phyloP scores from a whole-genome alignment of 2,888 invertebrate species.

The Charanyca ferruginea region DNA sequence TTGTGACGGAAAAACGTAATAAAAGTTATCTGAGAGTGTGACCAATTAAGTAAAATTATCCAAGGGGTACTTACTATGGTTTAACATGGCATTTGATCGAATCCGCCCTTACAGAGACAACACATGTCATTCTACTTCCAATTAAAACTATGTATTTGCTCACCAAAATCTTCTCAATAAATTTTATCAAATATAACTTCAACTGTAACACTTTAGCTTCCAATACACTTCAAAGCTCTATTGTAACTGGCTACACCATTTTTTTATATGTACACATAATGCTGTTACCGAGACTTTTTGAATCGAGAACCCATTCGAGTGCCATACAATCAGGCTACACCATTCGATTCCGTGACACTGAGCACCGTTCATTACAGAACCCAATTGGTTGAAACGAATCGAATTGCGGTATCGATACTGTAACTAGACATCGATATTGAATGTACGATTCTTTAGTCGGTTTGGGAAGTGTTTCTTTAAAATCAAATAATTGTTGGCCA shows the following conservation, averaged over 20 bases:
- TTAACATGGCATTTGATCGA: no score
- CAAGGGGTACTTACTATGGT: no score
- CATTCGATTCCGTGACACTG: slow-evolving; percentile 53
- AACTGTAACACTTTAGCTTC: not conserved
- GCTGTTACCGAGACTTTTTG: slow-evolving; percentile 32
- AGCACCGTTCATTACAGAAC: slow-evolving; percentile 56
- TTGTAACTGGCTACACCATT: not conserved
- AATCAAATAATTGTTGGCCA: slow-evolving; percentile 12
- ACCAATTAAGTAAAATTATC: no score
- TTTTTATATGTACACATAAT: slow-evolving; percentile 20
- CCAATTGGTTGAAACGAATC: slow-evolving; percentile 62
- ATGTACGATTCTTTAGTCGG: slow-evolving; percentile 29
- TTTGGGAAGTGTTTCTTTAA: slow-evolving; percentile 26
- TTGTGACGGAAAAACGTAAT: no score
- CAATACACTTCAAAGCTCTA: slow-evolving; percentile 1
- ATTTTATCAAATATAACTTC: slow-evolving; percentile 1
- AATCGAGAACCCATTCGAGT: slow-evolving; percentile 39
- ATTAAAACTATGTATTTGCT: not conserved
- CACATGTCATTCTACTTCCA: not conserved
- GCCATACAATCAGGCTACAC: slow-evolving; percentile 46
- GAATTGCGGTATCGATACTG: slow-evolving; percentile 45
- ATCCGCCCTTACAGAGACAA: no score
- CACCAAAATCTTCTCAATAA: slow-evolving; percentile 1
- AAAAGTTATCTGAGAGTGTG: no score
- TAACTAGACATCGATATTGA: slow-evolving; percentile 46